Evolutionary conservation across 2,113 vertebrate genomes (phyloP).

Genomic region (Leptodactylus fuscus): DNA sequence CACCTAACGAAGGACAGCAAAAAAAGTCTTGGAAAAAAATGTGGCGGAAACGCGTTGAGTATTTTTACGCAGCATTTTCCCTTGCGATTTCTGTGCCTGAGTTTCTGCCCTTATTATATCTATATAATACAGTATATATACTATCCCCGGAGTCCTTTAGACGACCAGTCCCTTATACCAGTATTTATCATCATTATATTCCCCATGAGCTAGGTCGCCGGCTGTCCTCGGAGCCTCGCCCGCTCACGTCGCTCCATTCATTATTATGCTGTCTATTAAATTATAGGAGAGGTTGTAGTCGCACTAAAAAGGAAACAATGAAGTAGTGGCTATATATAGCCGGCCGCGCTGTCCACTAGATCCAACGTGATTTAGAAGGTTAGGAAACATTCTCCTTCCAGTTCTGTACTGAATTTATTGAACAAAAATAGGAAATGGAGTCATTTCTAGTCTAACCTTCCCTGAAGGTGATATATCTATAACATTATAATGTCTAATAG

Average conservation of each 20-base stretch:
- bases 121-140: too few relatives aligned
- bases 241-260: not conserved
- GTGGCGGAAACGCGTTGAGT: too few relatives aligned
- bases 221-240: not conserved
- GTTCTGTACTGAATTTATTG: not conserved
- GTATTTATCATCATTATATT: not conserved
- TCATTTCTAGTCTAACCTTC: not conserved
- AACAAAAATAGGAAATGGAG: not conserved
- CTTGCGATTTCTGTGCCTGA: too few relatives aligned
- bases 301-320: conserved; percentile 3
- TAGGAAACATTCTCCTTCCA: not conserved
- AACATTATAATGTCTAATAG: too few relatives aligned
- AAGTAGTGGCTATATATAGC: conserved; percentile 18
- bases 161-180: not conserved
- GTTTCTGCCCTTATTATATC: too few relatives aligned
- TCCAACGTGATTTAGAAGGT: conserved; percentile 38
- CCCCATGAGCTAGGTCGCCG: not conserved
- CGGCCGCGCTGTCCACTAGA: not conserved
- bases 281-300: not conserved
- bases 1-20: too few relatives aligned
- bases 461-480: not conserved
- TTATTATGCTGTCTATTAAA: not conserved
- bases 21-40: too few relatives aligned
- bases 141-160: not conserved
- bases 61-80: too few relatives aligned